These are phyloP conservation scores for Andrena haemorrhoa DNA, from an alignment of 2,888 invertebrate genomes.

Conservation along the genomic window DNA sequence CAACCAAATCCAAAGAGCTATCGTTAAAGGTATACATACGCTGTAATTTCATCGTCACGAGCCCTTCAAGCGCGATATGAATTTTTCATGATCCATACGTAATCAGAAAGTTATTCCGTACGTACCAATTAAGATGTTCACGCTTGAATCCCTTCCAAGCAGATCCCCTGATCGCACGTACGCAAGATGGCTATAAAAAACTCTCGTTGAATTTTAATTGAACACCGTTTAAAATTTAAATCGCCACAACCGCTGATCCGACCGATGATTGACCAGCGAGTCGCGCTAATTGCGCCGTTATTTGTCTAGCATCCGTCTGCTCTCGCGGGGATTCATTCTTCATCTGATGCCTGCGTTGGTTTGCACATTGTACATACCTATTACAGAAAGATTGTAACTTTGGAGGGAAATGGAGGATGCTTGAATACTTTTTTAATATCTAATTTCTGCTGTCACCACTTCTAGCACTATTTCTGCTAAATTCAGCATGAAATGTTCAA, in stretches of 20 bases:
- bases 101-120: constrained; percentile 61
- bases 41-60: constrained; percentile 31
- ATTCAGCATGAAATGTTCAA: no score
- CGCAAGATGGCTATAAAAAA: constrained; percentile 25
- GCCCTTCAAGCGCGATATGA: constrained; percentile 54
- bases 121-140: constrained; percentile 69
- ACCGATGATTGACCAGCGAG: constrained; percentile 37
- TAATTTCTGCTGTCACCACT: no score
- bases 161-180: constrained; percentile 59
- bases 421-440: no score
- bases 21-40: constrained; percentile 18
- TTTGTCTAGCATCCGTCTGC: constrained; percentile 8
- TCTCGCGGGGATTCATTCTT: background rate
- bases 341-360: background rate
- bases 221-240: constrained; percentile 50
- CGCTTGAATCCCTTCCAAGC: constrained; percentile 60
- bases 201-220: constrained; percentile 66
- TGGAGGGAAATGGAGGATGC: fast-evolving
- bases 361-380: background rate
- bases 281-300: constrained; percentile 34
- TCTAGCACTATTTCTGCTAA: no score
- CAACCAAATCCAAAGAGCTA: background rate
- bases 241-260: constrained; percentile 24
- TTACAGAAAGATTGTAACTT: background rate
- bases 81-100: constrained; percentile 67